phyloP scores from a whole-genome alignment of 2,888 invertebrate genomes.

The Kuschelorhynchus macadamiae region DNA sequence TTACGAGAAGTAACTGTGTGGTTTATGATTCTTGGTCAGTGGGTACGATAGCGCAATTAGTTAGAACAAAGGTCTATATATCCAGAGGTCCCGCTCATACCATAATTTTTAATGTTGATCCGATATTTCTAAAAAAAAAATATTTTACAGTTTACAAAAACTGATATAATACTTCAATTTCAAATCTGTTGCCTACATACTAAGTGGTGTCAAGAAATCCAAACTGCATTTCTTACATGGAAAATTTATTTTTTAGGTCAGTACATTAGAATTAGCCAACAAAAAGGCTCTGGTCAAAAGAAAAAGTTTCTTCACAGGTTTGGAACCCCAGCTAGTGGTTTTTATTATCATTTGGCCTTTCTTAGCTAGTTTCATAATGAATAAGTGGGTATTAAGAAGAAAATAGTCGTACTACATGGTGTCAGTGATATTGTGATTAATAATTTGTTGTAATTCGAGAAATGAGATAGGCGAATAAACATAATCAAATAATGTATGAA shows the following conservation, averaged over 20 bases:
- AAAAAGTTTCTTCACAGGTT: slow-evolving; percentile 54
- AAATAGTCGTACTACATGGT: slow-evolving; percentile 43
- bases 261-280: slow-evolving; percentile 64
- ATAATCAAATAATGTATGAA: background rate
- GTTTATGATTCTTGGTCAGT: too few relatives aligned
- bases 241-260: slow-evolving; percentile 58
- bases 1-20: too few relatives aligned
- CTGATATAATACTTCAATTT: too few relatives aligned
- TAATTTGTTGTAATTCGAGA: background rate
- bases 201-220: too few relatives aligned
- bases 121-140: too few relatives aligned
- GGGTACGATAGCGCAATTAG: too few relatives aligned
- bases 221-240: too few relatives aligned
- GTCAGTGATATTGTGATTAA: slow-evolving; percentile 25
- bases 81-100: too few relatives aligned
- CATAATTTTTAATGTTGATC: too few relatives aligned
- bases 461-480: background rate
- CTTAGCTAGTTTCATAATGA: slow-evolving; percentile 69
- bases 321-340: slow-evolving; percentile 70
- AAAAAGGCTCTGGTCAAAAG: slow-evolving; percentile 24
- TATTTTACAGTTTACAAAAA: too few relatives aligned
- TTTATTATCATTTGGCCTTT: slow-evolving; percentile 79
- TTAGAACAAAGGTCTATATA: too few relatives aligned
- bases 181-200: too few relatives aligned
- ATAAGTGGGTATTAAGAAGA: slow-evolving; percentile 59